Base-by-base conservation (phyloP, 1,140 invertebrate genomes). In the Drosophila suzukii region DNA sequence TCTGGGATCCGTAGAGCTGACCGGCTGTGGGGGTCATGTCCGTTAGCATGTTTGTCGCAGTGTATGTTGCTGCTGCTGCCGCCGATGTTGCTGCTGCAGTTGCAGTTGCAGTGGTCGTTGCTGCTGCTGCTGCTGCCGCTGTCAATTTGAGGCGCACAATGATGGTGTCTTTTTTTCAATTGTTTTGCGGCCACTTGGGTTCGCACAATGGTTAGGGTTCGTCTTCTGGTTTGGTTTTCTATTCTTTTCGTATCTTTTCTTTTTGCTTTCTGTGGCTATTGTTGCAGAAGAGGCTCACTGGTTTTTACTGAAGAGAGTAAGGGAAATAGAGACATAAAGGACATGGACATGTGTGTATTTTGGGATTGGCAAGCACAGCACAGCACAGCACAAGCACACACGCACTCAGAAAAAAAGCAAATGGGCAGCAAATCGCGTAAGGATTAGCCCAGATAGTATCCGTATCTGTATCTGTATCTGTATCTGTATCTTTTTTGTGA, bases 11-110 rank as follows among this genome's bases (percentile, higher is more conserved):
- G 80, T 94, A 94, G 54, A 94, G 91, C 85, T 94, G 93, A 47
- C 93, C 93, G 73, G 93, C 93, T 73, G 93, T 93, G 73, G 93
- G 93, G 68, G 93, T 93, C 93, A 94, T 93, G 90, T 94, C 93
- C 59, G 93, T 94, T 72, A 94, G 86, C 93, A 94, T 94, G 58
- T 91, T 92, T 49, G 74, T 49, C 34, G 63, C 39, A 34, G 79
- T 46, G 67, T 50, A 34, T 53, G 54, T 41, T 55, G 81, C 30
- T 70, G 72, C 30, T 74, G 61, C 12, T 65, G 68, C 11, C 61
- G 63, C 13, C 10, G 43, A 10, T 57, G 57, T 13, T 58, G 20
- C 38, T 70, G 55, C 50, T 53, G 59, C 10, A 68, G 49, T 13
- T 59, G 39, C 61, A 50, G 44, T 39, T 78, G 38, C 50, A 62